Evolutionary conservation across 2,797 vertebrate species (phyloP), one percentile per base, ranked within the genome.

Genomic region (Pseudotriccus pelzelni): DNA sequence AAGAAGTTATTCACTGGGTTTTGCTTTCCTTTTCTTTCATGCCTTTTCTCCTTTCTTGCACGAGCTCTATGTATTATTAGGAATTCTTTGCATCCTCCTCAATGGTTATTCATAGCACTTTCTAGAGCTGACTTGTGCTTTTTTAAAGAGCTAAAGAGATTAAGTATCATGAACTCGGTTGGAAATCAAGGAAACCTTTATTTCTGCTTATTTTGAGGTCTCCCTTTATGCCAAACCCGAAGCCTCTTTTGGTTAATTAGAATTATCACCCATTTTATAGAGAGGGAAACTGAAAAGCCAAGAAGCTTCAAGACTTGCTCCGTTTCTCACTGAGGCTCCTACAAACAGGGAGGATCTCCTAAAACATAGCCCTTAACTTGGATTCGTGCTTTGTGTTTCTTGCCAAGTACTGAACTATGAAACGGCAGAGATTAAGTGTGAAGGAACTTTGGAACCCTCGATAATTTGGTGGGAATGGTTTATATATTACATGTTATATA

Each of bases 1-100:
- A 88, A 36, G 16, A 50, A 55, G 20, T 53, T 52, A 62, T 52
- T 94, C 32, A 82, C 7, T 64, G 62, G 37, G 12, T 70, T 94
- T 93, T 77, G 28, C 22, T 72, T 91, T 46, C 49, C 36, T 86
- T 82, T 58, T 82, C 62, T 89, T 93, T 80, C 59, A 44, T 32
- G 15, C 6, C 0, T 63, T 16, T 56, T 63, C 25, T 47, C 20
- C 46, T 68, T 90, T 47, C 19, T 63, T 77, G 10, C 6, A 16
- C 12, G 41, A 87, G 21, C 34, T 85, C 27, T 92, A 7, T 74
- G 84, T 80, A 50, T 72, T 67, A 49, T 53, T 28, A 25, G 32
- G 47, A 56, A 9, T n/a, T 72, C 60, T 85, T 66, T 78, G 39
- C 20, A 23, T 28, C 19, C 30, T 63, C 52, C 22, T 79, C 63